Base-by-base conservation (phyloP, 1,140 invertebrate genomes). In the Araneus ventricosus region DNA sequence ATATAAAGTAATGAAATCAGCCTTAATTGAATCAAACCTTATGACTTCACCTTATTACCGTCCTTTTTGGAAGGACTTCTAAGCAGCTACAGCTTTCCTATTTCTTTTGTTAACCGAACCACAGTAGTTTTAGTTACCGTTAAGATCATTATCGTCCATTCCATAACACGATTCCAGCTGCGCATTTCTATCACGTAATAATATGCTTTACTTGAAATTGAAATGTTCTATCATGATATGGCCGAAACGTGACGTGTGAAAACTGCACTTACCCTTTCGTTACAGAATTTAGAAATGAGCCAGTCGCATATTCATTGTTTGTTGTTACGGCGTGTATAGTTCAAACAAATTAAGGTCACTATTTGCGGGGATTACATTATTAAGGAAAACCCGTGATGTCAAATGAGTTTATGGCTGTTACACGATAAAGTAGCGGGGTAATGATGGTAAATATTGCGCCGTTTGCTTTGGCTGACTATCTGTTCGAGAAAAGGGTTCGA, bases 191-290 rank as follows among this genome's bases (percentile, higher is more conserved):
- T 22, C 39, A 20, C 37, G 5, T 52, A 52, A 52, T 82, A 82
- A 82, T 82, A 45, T 41, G 80, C 80, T 45, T 52, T 45, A 30
- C 24, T 45, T 27, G 80, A 52, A 45, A 82, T 82, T 52, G 80
- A 75, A 75, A 45, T 82, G 80, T 45, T 27, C 41, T 0, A 39
- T 82, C 80, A 82, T 82, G 80, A 82, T 52, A 82, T 45, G 41
- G 80, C 39, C 22, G 24, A 82, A 82, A 82, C 80, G 80, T 82
- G 80, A 82, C 80, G 37, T 82, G 39, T 82, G 80, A 82, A 82
- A 82, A 39, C 41, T 17, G 39, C 27, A 75, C 34, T 37, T 75
- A 75, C 30, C 27, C 67, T 75, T 75, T 75, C 67, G 27, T 75
- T 75, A 20, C 30, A 75, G 27, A 75, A 75, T 30, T 75, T 75